Evolutionary conservation across 2,797 vertebrate species (phyloP).

Genomic region (Tokudaia tokunoshimensis): DNA sequence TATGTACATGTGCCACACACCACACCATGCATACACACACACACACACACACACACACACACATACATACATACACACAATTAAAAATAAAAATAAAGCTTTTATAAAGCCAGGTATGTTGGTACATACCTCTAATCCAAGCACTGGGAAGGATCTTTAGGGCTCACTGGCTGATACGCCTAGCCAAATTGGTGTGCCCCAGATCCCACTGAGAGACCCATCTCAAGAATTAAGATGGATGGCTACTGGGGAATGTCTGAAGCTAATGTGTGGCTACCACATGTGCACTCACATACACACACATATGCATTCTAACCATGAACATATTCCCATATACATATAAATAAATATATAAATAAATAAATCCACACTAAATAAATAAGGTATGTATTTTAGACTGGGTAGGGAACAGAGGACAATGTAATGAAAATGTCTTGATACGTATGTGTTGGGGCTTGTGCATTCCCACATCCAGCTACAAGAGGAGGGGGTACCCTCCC

Average conservation of each 20-base stretch:
- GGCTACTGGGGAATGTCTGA: background rate
- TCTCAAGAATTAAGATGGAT: background rate
- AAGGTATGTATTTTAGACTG: background rate
- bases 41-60: background rate
- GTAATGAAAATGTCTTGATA: background rate
- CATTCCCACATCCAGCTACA: background rate
- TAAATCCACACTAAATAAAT: background rate
- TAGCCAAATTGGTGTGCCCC: background rate
- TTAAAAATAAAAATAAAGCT: background rate
- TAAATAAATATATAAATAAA: background rate
- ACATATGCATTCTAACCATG: background rate
- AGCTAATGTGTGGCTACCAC: background rate
- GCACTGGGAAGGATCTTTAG: background rate
- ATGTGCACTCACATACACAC: background rate
- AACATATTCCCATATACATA: background rate
- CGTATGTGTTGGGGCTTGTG: background rate
- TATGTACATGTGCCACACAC: background rate
- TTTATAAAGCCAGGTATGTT: background rate
- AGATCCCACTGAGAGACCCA: background rate
- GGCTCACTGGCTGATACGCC: background rate
- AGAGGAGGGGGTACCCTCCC: background rate
- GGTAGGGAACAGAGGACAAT: background rate
- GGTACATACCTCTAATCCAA: background rate
- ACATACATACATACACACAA: background rate
- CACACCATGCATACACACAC: background rate